Conservation (phyloP, 1,140 invertebrate genomes). For the Belonocnema kinseyi region DNA sequence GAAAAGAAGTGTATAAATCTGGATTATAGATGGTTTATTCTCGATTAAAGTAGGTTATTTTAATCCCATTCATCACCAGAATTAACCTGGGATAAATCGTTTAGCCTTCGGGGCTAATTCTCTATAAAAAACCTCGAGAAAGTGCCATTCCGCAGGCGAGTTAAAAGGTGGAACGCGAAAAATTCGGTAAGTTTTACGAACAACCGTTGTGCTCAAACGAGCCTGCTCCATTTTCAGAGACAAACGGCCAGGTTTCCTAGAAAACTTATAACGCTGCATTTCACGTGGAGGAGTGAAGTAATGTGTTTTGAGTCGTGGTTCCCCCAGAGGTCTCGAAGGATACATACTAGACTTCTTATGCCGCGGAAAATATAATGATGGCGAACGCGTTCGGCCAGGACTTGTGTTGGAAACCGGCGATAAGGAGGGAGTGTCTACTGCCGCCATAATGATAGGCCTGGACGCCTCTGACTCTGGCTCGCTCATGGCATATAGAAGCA, state of each 20-base stretch:
- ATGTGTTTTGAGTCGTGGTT: constrained; percentile 23
- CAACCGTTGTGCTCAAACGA: constrained; percentile 3
- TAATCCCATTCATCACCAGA: too few relatives aligned
- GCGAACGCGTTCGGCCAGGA: constrained; percentile 56
- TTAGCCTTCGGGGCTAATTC: neutral
- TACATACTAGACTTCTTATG: constrained; percentile 51
- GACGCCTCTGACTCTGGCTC: constrained; percentile 35
- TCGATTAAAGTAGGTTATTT: too few relatives aligned
- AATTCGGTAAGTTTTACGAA: neutral
- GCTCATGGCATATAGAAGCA: constrained; percentile 29
- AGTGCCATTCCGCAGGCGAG: neutral
- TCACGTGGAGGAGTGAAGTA: neutral
- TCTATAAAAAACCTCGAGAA: neutral
- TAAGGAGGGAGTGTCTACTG: constrained; percentile 74
- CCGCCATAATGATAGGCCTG: constrained; percentile 73
- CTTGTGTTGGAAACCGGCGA: constrained; percentile 69
- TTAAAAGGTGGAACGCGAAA: constrained; percentile 15
- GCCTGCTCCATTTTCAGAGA: constrained; percentile 3
- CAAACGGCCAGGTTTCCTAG: constrained; percentile 38
- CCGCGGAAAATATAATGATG: constrained; percentile 71
- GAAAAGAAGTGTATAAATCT: too few relatives aligned
- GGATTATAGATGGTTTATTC: too few relatives aligned
- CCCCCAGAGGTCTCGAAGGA: constrained; percentile 27
- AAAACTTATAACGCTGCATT: constrained; percentile 39
- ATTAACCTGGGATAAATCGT: too few relatives aligned